Evolutionary conservation across 2,888 invertebrate genomes (phyloP), one percentile per base, ranked within the genome.

Genomic region (Ormyrus labotus): DNA sequence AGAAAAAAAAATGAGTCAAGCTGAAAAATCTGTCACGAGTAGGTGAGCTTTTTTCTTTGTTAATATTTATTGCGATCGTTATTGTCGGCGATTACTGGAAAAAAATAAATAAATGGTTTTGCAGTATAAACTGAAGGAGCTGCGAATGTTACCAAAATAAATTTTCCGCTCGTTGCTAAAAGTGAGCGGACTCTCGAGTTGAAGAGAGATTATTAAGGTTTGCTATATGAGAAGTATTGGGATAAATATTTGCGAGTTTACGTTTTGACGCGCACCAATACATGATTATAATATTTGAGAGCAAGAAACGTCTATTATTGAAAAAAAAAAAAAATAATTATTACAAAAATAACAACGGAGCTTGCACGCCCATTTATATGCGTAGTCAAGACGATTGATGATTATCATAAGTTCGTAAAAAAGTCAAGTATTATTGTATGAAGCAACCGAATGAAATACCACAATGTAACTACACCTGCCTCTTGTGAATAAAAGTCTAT

Each of bases 401-500:
- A 83, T 85, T 86, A 87, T 86, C 83, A 86, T 86, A 85, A 86
- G 85, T 86, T 85, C 84, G 85, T 85, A 86, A 86, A 83, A 82
- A 79, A 19, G 84, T 80, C 50, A 81, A 82, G 82, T 85, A 86
- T 85, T 81, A 85, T 84, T 83, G 81, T 83, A 82, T 84, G 85
- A 85, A 87, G 86, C 87, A 87, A 88, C 85, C 85, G 88, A 89
- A 88, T 86, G 86, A 87, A 87, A 84, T 84, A 84, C 85, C 72
- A 87, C 85, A 85, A 86, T 90, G 89, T 90, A 90, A 89, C 89
- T 88, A 89, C 87, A 90, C 88, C 87, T 89, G 90, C 90, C 90
- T 91, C 90, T 90, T 91, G 91, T 91, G 91, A 91, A 91, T 91
- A 91, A 91, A 91, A 90, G 89, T 89, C 90, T 91, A 88, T 90